phyloP scores from a whole-genome alignment of 2,888 invertebrate species.

The Oxyscelio sp. region DNA sequence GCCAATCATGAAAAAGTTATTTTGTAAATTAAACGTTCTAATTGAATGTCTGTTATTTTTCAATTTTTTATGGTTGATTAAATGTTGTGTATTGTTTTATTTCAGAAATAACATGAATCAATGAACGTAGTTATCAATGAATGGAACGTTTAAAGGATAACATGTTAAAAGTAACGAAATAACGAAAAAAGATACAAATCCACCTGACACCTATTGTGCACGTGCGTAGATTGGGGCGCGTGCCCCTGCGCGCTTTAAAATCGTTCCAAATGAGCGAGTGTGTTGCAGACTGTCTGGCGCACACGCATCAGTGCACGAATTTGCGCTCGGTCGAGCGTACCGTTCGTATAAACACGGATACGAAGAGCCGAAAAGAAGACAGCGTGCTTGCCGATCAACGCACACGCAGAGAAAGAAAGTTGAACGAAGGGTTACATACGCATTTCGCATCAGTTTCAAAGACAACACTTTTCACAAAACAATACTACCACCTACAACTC shows the following conservation, averaged over 20 bases:
- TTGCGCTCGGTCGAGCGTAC: constrained; percentile 71
- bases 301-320: constrained; percentile 73
- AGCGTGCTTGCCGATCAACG: constrained; percentile 59
- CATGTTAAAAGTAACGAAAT: constrained; percentile 47
- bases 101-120: neutral
- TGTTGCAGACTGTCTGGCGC: constrained; percentile 75
- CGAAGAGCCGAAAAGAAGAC: constrained; percentile 67
- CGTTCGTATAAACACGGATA: constrained; percentile 76
- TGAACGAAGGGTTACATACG: constrained; percentile 50
- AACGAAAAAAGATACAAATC: constrained; percentile 61
- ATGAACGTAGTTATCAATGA: constrained; percentile 12
- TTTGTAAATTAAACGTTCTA: no score
- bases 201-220: constrained; percentile 65
- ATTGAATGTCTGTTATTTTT: no score
- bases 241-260: constrained; percentile 65
- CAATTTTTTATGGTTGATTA: no score
- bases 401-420: constrained; percentile 50
- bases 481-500: constrained; percentile 21
- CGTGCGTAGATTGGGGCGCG: constrained; percentile 70
- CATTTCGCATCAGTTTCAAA: constrained; percentile 44
- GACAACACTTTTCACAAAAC: constrained; percentile 19
- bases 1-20: no score
- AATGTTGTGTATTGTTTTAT: no score
- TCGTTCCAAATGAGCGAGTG: constrained; percentile 63
- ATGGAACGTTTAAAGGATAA: constrained; percentile 35